A percentile compares a stretch with the other conserved stretches of the same genome.
These are phyloP conservation scores for Ginglymostoma cirratum DNA, from an alignment of 2,113 vertebrate genomes.

Conservation along the genomic window DNA sequence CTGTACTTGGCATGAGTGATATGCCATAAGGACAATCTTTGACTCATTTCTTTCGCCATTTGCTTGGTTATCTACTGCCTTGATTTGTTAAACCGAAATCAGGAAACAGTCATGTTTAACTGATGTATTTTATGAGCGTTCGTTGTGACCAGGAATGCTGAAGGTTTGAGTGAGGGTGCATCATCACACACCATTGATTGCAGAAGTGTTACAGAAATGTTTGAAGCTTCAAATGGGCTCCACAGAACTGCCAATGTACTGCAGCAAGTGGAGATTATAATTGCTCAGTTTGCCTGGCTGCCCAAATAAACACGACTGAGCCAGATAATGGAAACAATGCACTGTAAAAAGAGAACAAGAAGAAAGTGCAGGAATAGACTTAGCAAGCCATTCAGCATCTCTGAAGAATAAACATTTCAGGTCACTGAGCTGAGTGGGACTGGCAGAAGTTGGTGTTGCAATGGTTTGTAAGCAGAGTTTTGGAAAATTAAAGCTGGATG, in stretches of 20 bases:
- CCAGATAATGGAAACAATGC: neutral
- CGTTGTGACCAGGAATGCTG: neutral
- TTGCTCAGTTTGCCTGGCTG: neutral
- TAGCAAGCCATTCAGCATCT: neutral
- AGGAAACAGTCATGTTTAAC: neutral
- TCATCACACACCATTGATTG: neutral
- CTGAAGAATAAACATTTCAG: neutral
- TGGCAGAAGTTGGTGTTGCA: neutral
- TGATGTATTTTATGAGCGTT: neutral
- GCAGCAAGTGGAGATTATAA: neutral
- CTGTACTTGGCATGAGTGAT: conserved; percentile 1
- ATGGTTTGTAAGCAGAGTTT: neutral
- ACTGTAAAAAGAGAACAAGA: neutral
- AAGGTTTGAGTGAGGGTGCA: neutral
- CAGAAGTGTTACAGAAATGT: neutral
- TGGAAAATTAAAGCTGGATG: neutral
- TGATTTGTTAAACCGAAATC: neutral
- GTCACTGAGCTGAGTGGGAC: neutral
- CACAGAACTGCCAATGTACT: neutral
- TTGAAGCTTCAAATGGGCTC: no score
- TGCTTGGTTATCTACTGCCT: neutral
- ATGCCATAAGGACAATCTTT: conserved; percentile 1
- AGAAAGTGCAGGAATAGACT: neutral
- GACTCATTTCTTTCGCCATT: neutral
- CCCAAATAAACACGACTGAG: neutral